A percentile compares a stretch with the other conserved stretches of the same genome.
phyloP scores from a whole-genome alignment of 2,113 vertebrate species.

The Ictidomys tridecemlineatus region DNA sequence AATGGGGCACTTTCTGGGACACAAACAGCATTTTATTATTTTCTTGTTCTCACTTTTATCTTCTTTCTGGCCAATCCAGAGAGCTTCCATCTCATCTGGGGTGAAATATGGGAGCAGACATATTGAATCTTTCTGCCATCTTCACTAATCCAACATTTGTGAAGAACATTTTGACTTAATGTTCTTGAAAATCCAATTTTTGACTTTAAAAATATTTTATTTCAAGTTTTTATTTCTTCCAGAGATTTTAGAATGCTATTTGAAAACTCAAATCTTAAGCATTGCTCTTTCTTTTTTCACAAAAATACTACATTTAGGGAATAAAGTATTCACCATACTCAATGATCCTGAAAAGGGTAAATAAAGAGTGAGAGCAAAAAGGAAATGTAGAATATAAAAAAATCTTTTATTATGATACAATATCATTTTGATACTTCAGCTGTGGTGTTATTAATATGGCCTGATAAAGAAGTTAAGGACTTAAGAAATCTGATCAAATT shows the following conservation, averaged over 20 bases:
- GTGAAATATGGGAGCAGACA: no score
- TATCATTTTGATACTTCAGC: background rate
- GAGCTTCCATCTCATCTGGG: no score
- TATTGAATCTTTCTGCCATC: no score
- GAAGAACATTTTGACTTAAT: no score
- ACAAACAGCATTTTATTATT: no score
- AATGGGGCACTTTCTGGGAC: no score
- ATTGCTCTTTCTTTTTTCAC: background rate
- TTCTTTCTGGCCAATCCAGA: no score
- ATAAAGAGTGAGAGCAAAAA: background rate
- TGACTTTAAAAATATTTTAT: no score
- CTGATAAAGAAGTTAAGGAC: background rate
- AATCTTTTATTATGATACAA: background rate
- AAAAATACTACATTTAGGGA: background rate
- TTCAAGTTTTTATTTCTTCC: background rate
- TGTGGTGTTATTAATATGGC: background rate
- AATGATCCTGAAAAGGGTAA: background rate
- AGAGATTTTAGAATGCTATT: background rate
- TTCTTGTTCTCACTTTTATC: no score
- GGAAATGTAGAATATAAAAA: background rate
- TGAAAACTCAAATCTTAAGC: background rate
- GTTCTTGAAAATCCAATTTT: no score
- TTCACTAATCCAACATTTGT: no score
- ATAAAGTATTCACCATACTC: background rate
- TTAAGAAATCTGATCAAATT: background rate